Evolutionary conservation across 1,140 invertebrate species (phyloP), one percentile per base, ranked within the genome.

Genomic region (Panagrolaimus sp.): DNA sequence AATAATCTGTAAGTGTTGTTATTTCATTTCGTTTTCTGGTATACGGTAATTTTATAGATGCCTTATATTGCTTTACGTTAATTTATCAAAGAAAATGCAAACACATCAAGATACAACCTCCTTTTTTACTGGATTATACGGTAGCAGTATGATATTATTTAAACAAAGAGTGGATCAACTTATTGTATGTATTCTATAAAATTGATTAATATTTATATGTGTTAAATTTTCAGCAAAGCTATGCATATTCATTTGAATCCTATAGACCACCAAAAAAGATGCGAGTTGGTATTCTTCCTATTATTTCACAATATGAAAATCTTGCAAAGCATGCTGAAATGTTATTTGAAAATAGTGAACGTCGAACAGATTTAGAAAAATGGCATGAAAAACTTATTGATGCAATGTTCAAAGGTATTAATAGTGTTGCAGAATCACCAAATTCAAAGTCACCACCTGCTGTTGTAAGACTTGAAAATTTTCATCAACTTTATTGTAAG

Each of bases 91-190:
- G 76, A 92, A 94, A 83, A 92, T 94, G 5, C 89, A 92, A 87
- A 91, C 90, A 47, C 90, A 91, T 8, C 89, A 93, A 85, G 91
- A 93, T 81, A 89, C 91, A 27, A 92, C 92, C 74, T 93, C 92
- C 71, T 96, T 91, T 83, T 87, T 95, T 20, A 91, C 90, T 70
- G 92, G 91, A 85, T 91, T 91, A 27, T 92, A 92, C 83, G 93
- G 90, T 20, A 91, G 89, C 53, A 89, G 90, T 73, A 85, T 95
- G 38, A 90, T 96, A 23, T 90, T 92, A 84, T 91, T 93, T n/a
- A 97, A 97, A 85, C 86, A 94, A 48, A 91, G 90, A 74, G 93
- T 96, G 82, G 95, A 98, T 84, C 89, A 90, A 74, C 92, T 92
- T 76, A 93, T 98, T 89, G 86, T 85, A 78, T 78, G 82, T 81